These are phyloP conservation scores for Ennomos quercinarius DNA, from an alignment of 2,888 invertebrate genomes.

Conservation along the genomic window DNA sequence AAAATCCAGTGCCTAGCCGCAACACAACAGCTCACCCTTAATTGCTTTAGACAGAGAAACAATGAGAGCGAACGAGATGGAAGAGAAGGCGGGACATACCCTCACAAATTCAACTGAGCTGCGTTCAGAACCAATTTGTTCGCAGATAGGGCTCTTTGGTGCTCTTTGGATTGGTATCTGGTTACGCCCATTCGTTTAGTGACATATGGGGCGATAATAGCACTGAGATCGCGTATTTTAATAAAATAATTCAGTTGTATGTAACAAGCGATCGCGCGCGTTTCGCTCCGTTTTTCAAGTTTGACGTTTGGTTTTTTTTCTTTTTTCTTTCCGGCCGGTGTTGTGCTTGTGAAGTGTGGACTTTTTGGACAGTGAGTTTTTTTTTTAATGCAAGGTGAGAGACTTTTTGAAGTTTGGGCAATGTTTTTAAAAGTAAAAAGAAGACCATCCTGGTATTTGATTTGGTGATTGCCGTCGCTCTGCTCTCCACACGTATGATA, in stretches of 20 bases:
- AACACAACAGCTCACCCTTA: slow-evolving; percentile 37
- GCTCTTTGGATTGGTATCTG: slow-evolving; percentile 48
- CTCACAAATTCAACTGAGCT: slow-evolving; percentile 46
- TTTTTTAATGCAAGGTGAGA: slow-evolving; percentile 5
- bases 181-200: slow-evolving; percentile 71
- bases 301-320: slow-evolving; percentile 29
- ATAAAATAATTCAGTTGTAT: slow-evolving; percentile 82
- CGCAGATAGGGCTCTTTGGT: slow-evolving; percentile 37
- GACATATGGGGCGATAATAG: slow-evolving; percentile 77
- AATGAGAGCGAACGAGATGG: slow-evolving; percentile 29
- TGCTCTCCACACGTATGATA: too few species aligned
- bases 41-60: slow-evolving; percentile 41
- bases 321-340: slow-evolving; percentile 18
- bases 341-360: slow-evolving; percentile 16
- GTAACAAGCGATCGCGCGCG: slow-evolving; percentile 34
- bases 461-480: too few species aligned
- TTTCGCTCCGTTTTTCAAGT: slow-evolving; percentile 28
- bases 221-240: slow-evolving; percentile 60
- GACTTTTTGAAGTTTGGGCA: too few species aligned
- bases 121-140: not conserved
- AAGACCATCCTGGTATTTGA: too few species aligned
- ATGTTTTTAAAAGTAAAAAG: too few species aligned
- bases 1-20: slow-evolving; percentile 46
- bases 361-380: slow-evolving; percentile 11
- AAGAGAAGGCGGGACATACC: slow-evolving; percentile 29